A percentile compares a stretch with the other conserved stretches of the same genome.
These are phyloP conservation scores for Crotalus tigris DNA, from an alignment of 2,113 vertebrate species.

Conservation along the genomic window DNA sequence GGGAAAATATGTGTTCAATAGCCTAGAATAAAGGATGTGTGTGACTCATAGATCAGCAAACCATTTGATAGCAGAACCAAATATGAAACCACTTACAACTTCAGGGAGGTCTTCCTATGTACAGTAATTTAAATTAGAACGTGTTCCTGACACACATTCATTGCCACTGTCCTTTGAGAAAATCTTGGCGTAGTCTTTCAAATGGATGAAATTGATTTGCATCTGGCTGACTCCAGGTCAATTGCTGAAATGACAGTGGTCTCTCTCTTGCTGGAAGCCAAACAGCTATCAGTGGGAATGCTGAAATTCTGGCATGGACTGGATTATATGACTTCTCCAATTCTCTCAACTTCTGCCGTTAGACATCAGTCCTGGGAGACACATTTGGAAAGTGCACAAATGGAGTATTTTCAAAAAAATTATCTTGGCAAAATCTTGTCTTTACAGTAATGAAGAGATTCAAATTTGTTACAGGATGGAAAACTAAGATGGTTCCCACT, in stretches of 20 bases:
- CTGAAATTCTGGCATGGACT: background rate
- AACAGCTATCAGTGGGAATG: background rate
- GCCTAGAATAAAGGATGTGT: background rate
- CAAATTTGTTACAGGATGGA: background rate
- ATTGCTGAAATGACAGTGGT: background rate
- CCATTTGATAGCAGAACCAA: background rate
- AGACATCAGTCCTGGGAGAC: background rate
- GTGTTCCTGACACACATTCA: background rate
- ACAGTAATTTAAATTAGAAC: background rate
- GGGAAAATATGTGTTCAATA: background rate
- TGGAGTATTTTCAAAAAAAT: background rate
- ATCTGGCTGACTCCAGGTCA: background rate
- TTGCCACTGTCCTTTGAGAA: background rate
- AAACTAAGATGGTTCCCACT: background rate
- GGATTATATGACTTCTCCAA: background rate
- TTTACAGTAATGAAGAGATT: background rate
- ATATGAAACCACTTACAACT: background rate
- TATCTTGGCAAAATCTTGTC: background rate
- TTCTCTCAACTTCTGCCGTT: background rate
- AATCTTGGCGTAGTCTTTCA: background rate
- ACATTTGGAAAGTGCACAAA: background rate
- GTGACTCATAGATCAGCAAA: background rate
- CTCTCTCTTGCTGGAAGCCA: background rate
- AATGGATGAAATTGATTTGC: background rate
- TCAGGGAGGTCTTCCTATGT: background rate